These are phyloP conservation scores for Acyrthosiphon pisum DNA, from an alignment of 1,140 invertebrate genomes.

Conservation along the genomic window DNA sequence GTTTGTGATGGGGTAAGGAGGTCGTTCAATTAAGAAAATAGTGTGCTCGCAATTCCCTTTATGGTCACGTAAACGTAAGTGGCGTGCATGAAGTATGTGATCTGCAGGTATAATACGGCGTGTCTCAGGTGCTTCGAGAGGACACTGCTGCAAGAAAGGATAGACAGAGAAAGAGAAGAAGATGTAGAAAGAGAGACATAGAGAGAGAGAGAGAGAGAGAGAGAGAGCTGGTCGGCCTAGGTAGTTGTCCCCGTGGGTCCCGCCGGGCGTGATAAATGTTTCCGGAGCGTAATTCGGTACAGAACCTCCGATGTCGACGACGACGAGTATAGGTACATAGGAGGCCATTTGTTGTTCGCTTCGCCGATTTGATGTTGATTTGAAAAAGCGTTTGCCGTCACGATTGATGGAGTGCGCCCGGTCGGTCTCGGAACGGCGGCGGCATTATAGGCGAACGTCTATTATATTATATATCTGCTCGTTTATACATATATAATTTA, in stretches of 20 bases:
- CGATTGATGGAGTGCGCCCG: constrained; percentile 51
- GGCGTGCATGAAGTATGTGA: neutral
- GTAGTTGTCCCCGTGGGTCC: neutral
- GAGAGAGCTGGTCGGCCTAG: neutral
- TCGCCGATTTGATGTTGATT: constrained; percentile 53
- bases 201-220: neutral
- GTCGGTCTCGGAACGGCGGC: neutral
- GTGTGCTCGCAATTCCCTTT: constrained; percentile 4
- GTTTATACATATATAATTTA: neutral
- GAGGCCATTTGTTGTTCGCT: constrained; percentile 49
- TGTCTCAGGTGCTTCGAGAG: neutral
- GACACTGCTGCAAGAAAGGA: neutral
- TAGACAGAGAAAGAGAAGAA: neutral
- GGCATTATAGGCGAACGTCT: constrained; percentile 5
- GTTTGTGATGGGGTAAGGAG: no score
- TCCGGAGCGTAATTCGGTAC: constrained; percentile 21
- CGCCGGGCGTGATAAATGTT: constrained; percentile 32
- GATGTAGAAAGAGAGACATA: neutral
- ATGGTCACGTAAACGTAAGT: neutral
- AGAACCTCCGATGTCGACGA: neutral
- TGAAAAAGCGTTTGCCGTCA: constrained; percentile 57
- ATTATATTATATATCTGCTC: neutral
- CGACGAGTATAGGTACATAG: neutral
- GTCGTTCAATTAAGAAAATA: constrained; percentile 8
- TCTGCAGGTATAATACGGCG: neutral